Conservation (phyloP, 1,140 invertebrate genomes). For the Zaprionus camerounensis region DNA sequence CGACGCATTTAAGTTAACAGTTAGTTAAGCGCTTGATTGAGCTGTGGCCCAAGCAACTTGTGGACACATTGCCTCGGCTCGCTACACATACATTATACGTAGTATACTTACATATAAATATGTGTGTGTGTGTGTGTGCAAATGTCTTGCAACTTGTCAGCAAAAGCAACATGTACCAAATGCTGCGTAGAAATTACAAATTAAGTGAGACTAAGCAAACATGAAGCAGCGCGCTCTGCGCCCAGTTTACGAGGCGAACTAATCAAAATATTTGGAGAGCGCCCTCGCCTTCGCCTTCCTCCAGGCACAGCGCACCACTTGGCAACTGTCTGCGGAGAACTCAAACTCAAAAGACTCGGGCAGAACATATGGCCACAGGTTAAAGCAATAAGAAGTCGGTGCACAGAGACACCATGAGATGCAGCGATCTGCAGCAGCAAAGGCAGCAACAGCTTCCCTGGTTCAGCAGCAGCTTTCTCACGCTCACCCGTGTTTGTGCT, state of each 20-base stretch:
- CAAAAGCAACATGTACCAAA: constrained; percentile 75
- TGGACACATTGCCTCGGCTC: constrained; percentile 63
- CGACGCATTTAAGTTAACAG: constrained; percentile 56
- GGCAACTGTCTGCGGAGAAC: constrained; percentile 36
- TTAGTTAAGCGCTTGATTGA: constrained; percentile 70
- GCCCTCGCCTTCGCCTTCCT: constrained; percentile 19
- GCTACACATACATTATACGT: not conserved
- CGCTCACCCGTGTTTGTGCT: constrained; percentile 44
- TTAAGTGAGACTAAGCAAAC: constrained; percentile 64
- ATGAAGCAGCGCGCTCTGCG: constrained; percentile 30
- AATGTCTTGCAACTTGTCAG: constrained; percentile 50
- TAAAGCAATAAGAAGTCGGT: constrained; percentile 36
- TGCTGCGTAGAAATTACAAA: constrained; percentile 61
- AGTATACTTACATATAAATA: not conserved
- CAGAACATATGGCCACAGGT: constrained; percentile 53
- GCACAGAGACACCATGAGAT: not conserved
- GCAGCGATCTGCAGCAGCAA: constrained; percentile 1
- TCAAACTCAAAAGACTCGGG: constrained; percentile 44
- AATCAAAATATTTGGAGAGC: constrained; percentile 74
- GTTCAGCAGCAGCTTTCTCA: constrained; percentile 37
- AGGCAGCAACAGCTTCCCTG: not conserved
- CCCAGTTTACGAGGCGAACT: constrained; percentile 67
- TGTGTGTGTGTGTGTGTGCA: constrained; percentile 10
- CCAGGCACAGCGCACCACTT: constrained; percentile 22
- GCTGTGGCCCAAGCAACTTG: constrained; percentile 44